Evolutionary conservation across 2,113 vertebrate genomes (phyloP), one percentile per base, ranked within the genome.

Genomic region (Lynx canadensis): DNA sequence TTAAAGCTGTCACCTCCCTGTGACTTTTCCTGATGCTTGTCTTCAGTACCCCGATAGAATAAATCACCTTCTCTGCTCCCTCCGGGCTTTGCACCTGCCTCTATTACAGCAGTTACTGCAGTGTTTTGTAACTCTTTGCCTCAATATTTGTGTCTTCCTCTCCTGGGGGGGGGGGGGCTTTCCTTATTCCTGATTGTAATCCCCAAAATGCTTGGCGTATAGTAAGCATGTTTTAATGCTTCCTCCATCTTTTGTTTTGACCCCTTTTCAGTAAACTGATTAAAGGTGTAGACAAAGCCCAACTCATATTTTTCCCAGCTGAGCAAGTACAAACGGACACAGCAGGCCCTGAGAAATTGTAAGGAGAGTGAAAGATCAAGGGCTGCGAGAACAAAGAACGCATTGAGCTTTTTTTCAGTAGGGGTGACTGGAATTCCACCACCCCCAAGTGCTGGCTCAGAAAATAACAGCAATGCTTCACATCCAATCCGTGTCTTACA

Each of bases 321-420:
- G 57, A 89, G 45, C 33, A 48, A 78, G 89, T 69, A 89, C 60
- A 78, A 95, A 80, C 57, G 71, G 92, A 94, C 81, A 76, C 57
- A 88, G 85, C 82, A 93, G 92, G 84, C 74, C 71, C 50, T 93
- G 81, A 89, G 91, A 90, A 96, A 87, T 38, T 66, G 65, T 68
- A 68, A 76, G 71, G 36, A 66, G 78, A 96, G 82, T 16, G 85
- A 73, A 84, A 97, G 97, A 96, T 96, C 97, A 96, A 97, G 96
- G 92, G 41, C 90, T 57, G 4, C 11, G n/a, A 66, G 78, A 81
- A 98, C 96, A 97, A 97, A 97, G 97, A 81, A 16, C 41, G 52
- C 92, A 94, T 38, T 97, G 97, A 97, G 27, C 1, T 57, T 57
- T 29, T 85, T 78, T 97, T n/a, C 78, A 92, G 94, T 33, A 66